Evolutionary conservation across 2,113 vertebrate species (phyloP).

Genomic region (Ailurus styani): DNA sequence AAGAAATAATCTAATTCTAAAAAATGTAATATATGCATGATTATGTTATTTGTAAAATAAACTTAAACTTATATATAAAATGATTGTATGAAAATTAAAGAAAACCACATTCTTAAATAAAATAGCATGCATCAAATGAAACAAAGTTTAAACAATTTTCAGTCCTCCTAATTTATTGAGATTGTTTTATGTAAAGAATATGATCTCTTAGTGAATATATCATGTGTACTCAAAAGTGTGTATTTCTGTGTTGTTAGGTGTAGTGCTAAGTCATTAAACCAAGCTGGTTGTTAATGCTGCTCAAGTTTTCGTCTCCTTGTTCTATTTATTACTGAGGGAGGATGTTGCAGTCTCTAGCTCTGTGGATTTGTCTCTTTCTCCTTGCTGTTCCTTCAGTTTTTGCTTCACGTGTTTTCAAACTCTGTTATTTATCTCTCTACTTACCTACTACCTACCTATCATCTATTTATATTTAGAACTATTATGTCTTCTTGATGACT

Average conservation of each 20-base stretch:
- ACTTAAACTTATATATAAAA: no score
- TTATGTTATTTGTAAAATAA: no score
- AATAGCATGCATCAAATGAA: no score
- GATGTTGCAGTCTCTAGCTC: not conserved
- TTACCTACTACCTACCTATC: not conserved
- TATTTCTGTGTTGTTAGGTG: not conserved
- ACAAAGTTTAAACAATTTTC: not conserved
- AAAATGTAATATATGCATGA: no score
- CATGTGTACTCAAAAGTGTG: not conserved
- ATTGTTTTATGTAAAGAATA: not conserved
- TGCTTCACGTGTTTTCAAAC: not conserved
- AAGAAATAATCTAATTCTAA: no score
- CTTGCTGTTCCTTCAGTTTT: not conserved
- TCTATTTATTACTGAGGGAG: not conserved
- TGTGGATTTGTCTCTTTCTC: not conserved
- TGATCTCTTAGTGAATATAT: not conserved
- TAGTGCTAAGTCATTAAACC: not conserved
- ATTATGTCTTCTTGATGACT: not conserved
- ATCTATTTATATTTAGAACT: not conserved
- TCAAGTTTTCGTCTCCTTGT: not conserved
- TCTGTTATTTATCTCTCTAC: not conserved
- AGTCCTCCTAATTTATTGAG: not conserved
- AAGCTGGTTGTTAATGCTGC: not conserved
- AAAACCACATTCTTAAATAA: no score
- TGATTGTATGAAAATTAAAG: no score